Percentiles rank a stretch among this genome's conserved stretches.
Conservation (phyloP, 2,797 vertebrate species). For the Pipistrellus pipistrellus region DNA sequence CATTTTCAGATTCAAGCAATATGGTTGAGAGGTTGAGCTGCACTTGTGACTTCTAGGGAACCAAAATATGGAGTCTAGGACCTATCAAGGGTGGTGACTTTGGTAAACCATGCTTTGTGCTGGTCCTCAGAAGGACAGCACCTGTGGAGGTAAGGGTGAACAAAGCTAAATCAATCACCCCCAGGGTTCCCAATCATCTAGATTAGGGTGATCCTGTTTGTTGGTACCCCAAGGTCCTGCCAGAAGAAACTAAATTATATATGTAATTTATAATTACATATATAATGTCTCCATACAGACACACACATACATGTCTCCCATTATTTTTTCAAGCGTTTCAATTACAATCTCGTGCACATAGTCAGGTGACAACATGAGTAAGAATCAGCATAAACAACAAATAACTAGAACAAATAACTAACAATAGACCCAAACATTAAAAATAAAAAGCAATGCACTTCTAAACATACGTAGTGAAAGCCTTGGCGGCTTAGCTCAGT, state of each 20-base stretch:
- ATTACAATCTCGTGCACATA: not conserved
- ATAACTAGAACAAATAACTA: not conserved
- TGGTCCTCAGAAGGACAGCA: not conserved
- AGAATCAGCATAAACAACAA: not conserved
- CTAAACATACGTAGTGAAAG: too few species aligned
- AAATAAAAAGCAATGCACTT: too few species aligned
- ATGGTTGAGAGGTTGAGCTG: not conserved
- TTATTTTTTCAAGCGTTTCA: conserved; percentile 45
- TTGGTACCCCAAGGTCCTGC: not conserved
- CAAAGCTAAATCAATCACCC: not conserved
- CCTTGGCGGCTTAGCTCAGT: too few species aligned
- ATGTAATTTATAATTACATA: too few species aligned
- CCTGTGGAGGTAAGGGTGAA: not conserved
- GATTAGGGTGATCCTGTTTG: not conserved
- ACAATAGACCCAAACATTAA: not conserved
- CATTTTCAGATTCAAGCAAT: conserved; percentile 34
- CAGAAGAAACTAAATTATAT: conserved; percentile 18
- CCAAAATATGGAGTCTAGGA: not conserved
- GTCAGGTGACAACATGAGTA: not conserved
- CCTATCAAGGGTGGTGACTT: not conserved
- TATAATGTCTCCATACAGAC: too few species aligned
- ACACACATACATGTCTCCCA: not conserved
- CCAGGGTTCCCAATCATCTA: not conserved
- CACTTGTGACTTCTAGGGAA: not conserved
- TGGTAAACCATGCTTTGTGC: not conserved